Base-by-base conservation (phyloP, 2,888 invertebrate species). In the Chloroclysta siterata region DNA sequence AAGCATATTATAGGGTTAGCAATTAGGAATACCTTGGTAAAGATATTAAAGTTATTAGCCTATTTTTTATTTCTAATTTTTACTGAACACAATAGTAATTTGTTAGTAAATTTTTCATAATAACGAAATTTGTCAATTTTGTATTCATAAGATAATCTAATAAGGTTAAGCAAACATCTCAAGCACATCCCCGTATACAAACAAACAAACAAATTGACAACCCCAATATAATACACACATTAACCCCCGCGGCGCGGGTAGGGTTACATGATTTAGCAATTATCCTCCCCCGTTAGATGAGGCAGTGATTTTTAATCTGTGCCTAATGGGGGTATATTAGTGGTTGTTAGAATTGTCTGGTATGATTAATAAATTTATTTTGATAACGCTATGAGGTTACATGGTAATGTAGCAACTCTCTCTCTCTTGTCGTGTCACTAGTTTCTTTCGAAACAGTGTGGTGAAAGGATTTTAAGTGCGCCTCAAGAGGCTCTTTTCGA, bases 211-310 rank as follows among this genome's bases (percentile, higher is more conserved):
- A 65, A 65, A 65, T 65, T 61, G 61, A 54, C 58, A 51, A 65
- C 60, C 65, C 65, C 60, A 59, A 54, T 56, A 61, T 61, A 53
- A 48, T 53, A 60, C 46, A 46, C 52, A 53, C 48, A 36, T 53
- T 42, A 39, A 48, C 70, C 66, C 67, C 68, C 64, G 65, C 59
- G n/a, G 53, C 28, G 59, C 7, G 71, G 75, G 76, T 76, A 65
- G 61, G 67, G 84, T 79, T 81, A 84, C 85, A 84, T 78, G 81
- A 80, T 83, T 86, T 79, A 76, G 80, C 86, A 84, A 85, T 86
- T 86, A 85, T 70, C 65, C 71, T 65, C 76, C 78, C 80, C 62
- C 55, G 54, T 28, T 44, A 57, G 61, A 63, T 63, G 65, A 63
- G 51, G 57, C 61, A 63, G 64, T 66, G 73, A 76, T 80, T 79